Percentiles rank a stretch among this genome's conserved stretches.
These are phyloP conservation scores for Morinoia aosen DNA, from an alignment of 2,888 invertebrate species.

Conservation along the genomic window DNA sequence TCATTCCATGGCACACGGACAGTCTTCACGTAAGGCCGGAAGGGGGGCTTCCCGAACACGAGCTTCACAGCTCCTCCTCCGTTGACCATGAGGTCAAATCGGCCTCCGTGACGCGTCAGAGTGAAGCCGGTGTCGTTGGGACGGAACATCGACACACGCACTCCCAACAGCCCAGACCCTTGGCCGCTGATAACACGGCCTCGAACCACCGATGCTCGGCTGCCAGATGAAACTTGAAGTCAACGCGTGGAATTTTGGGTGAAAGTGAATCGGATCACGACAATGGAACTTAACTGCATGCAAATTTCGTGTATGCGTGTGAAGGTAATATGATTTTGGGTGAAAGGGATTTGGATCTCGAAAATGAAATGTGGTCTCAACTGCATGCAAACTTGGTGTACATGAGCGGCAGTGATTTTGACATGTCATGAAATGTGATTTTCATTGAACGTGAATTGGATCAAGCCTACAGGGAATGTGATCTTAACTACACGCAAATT, in stretches of 20 bases:
- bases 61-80: slow-evolving; percentile 98
- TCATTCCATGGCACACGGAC: slow-evolving; percentile 97
- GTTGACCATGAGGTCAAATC: slow-evolving; percentile 99
- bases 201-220: slow-evolving; percentile 89
- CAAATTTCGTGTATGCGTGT: too few relatives aligned
- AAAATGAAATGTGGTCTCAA: not conserved
- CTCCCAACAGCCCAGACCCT: slow-evolving; percentile 94
- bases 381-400: too few relatives aligned
- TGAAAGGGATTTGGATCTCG: not conserved
- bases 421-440: not conserved
- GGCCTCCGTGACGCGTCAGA: slow-evolving; percentile 89
- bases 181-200: slow-evolving; percentile 93
- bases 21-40: slow-evolving; percentile 88
- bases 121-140: slow-evolving; percentile 94
- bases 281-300: not conserved
- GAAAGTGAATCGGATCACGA: not conserved
- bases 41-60: slow-evolving; percentile 93
- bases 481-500: not conserved
- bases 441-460: not conserved
- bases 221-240: slow-evolving; percentile 8
- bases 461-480: not conserved
- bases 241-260: not conserved
- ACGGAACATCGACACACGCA: slow-evolving; percentile 86
- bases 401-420: too few relatives aligned
- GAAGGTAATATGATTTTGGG: not conserved